phyloP scores from a whole-genome alignment of 2,797 vertebrate species.

The Echiichthys vipera region DNA sequence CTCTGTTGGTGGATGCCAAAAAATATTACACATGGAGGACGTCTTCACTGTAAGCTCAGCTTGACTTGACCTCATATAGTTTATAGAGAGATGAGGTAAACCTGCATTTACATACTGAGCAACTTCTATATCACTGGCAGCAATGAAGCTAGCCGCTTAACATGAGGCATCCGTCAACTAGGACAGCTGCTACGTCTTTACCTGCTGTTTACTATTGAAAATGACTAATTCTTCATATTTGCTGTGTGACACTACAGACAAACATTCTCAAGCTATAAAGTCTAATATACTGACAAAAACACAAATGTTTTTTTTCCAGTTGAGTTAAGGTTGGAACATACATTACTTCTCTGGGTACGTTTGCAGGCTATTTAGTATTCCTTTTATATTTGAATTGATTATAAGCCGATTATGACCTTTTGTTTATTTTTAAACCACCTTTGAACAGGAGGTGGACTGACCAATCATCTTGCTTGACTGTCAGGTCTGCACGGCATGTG shows the following conservation, averaged over 20 bases:
- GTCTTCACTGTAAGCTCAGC: conserved; percentile 13
- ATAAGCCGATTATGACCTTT: neutral
- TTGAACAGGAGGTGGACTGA: neutral
- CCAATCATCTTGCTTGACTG: neutral
- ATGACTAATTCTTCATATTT: conserved; percentile 68
- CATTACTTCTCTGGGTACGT: neutral
- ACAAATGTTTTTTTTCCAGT: conserved; percentile 39
- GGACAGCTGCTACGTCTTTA: conserved; percentile 56
- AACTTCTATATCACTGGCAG: neutral
- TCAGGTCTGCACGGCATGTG: neutral
- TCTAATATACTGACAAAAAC: conserved; percentile 40
- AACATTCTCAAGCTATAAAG: conserved; percentile 55
- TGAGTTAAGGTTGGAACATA: neutral
- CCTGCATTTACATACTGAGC: neutral
- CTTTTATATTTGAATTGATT: neutral
- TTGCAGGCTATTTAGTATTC: neutral
- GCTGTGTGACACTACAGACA: conserved; percentile 47
- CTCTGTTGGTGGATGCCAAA: conserved; percentile 25
- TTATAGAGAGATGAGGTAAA: neutral
- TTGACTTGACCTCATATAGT: neutral
- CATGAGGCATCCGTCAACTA: conserved; percentile 58
- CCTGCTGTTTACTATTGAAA: conserved; percentile 66
- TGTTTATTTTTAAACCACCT: neutral
- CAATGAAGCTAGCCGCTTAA: conserved; percentile 23
- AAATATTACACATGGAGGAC: conserved; percentile 20